Conservation (phyloP, 1,140 invertebrate genomes). For the Druon quercuslanigerum region DNA sequence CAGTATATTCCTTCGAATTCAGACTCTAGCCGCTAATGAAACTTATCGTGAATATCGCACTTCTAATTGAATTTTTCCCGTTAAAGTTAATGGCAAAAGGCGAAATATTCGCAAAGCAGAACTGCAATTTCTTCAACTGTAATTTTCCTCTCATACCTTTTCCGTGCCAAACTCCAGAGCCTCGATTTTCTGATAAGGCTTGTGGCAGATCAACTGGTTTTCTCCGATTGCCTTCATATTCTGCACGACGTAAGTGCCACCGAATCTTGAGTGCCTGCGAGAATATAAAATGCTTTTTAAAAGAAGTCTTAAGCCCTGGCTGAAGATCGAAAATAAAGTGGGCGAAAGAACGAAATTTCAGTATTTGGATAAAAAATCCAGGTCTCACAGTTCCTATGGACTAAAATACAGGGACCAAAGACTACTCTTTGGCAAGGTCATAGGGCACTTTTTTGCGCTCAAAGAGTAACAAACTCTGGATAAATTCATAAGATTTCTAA, state of each 20-base stretch:
- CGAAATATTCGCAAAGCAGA: constrained; percentile 12
- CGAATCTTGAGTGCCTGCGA: constrained; percentile 90
- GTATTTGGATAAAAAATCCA: neutral
- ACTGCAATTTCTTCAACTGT: neutral
- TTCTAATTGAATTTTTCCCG: constrained; percentile 52
- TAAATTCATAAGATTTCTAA: too few relatives aligned
- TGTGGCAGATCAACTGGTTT: constrained; percentile 89
- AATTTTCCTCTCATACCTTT: constrained; percentile 75
- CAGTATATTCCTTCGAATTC: constrained; percentile 58
- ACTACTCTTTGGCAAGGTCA: too few relatives aligned
- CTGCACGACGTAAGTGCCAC: constrained; percentile 92
- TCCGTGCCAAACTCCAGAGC: constrained; percentile 86
- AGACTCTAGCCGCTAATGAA: constrained; percentile 57
- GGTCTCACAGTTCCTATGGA: too few relatives aligned
- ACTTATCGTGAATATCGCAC: constrained; percentile 44
- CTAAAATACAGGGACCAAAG: too few relatives aligned
- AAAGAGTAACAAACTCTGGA: too few relatives aligned
- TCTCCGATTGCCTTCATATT: constrained; percentile 97
- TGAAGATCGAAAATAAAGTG: neutral
- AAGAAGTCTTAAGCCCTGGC: neutral
- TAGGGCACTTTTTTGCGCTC: too few relatives aligned
- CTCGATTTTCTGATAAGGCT: constrained; percentile 85
- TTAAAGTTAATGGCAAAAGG: constrained; percentile 25
- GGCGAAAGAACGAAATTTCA: neutral
- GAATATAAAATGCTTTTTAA: constrained; percentile 14